Conservation (phyloP, 2,888 invertebrate species). For the Dastarcus helophoroides region DNA sequence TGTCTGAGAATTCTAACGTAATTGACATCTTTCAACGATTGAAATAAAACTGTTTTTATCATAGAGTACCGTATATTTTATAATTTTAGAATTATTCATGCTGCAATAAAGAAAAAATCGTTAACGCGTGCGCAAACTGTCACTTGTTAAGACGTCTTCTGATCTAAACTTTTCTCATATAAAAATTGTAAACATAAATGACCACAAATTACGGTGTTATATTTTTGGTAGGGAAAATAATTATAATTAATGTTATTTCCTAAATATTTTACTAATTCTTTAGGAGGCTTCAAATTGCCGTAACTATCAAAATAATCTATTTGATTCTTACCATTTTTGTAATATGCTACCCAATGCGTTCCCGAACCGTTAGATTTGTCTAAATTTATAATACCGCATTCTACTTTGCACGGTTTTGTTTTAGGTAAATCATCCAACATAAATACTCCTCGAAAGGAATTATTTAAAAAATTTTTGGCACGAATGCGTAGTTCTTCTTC, state of each 20-base stretch:
- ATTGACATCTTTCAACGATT: too few species aligned
- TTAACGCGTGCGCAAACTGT: too few species aligned
- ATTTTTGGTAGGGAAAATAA: too few species aligned
- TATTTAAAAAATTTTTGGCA: not conserved
- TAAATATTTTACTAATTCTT: conserved; percentile 7
- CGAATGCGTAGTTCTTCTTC: conserved; percentile 10
- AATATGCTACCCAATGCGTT: conserved; percentile 10
- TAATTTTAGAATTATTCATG: too few species aligned
- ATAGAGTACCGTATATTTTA: too few species aligned
- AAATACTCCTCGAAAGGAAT: conserved; percentile 8
- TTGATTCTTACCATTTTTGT: conserved; percentile 4
- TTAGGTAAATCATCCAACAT: conserved; percentile 6
- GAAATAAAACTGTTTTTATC: too few species aligned
- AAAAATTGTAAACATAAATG: conserved; percentile 9
- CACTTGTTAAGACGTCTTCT: too few species aligned
- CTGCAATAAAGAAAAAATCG: too few species aligned
- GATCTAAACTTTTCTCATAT: conserved; percentile 4
- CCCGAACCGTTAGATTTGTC: conserved; percentile 5
- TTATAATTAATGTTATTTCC: conserved; percentile 7
- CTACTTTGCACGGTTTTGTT: not conserved
- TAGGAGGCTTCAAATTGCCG: conserved; percentile 7
- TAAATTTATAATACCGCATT: conserved; percentile 9
- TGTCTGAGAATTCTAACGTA: too few species aligned
- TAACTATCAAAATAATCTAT: conserved; percentile 8
- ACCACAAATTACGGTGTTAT: too few species aligned